Conservation (phyloP, 2,797 vertebrate species). For the Champsocephalus gunnari region DNA sequence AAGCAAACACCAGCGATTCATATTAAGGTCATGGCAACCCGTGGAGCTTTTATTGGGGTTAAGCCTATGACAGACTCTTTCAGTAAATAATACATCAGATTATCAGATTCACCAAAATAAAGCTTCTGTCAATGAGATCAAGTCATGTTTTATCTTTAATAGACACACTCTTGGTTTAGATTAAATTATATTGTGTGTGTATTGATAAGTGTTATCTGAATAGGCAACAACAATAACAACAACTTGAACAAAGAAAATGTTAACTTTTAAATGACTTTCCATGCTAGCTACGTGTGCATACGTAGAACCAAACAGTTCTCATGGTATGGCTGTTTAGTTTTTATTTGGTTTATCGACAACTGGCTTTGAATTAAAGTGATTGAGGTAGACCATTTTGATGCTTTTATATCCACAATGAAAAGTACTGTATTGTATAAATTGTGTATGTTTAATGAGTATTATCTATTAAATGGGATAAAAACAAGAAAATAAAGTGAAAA, state of each 20-base stretch:
- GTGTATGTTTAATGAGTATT: neutral
- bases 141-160: no score
- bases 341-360: neutral
- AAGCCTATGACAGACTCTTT: constrained; percentile 69
- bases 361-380: neutral
- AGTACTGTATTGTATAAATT: neutral
- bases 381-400: neutral
- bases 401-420: neutral
- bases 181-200: neutral
- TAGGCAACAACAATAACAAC: neutral
- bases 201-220: neutral
- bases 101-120: constrained; percentile 24
- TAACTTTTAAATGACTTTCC: neutral
- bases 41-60: constrained; percentile 72
- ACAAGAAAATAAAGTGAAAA: neutral
- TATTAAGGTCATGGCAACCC: constrained; percentile 70
- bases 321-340: neutral
- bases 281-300: no score
- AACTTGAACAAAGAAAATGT: neutral
- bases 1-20: constrained; percentile 52
- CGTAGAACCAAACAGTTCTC: no score
- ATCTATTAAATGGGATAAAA: neutral
- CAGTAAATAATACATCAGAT: constrained; percentile 55
- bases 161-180: neutral
- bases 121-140: constrained; percentile 21